A percentile compares a stretch with the other conserved stretches of the same genome.
phyloP scores from a whole-genome alignment of 2,888 invertebrate genomes.

The Bombyx huttoni region DNA sequence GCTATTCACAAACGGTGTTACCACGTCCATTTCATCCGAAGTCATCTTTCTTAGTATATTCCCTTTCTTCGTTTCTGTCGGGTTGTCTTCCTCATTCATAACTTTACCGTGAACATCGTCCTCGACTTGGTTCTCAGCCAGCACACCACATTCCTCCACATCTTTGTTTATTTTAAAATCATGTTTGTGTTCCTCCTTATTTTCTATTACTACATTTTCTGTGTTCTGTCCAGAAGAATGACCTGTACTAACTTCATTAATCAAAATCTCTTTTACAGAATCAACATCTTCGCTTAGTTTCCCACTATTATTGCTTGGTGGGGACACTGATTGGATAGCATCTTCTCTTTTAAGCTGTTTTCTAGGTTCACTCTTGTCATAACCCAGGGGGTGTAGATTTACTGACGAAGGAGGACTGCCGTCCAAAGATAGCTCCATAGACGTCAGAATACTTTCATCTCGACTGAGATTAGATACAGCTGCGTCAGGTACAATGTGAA shows the following conservation, averaged over 20 bases:
- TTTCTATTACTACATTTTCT: conserved; percentile 8
- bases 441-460: conserved; percentile 56
- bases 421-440: conserved; percentile 55
- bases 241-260: conserved; percentile 14
- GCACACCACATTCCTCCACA: conserved; percentile 3
- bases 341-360: conserved; percentile 64
- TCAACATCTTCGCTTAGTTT: conserved; percentile 60
- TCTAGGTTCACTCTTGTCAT: conserved; percentile 52
- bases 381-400: conserved; percentile 54
- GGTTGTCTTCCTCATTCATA: conserved; percentile 6
- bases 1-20: conserved; percentile 32
- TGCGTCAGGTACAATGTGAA: conserved; percentile 58
- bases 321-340: conserved; percentile 63
- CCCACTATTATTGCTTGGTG: conserved; percentile 58
- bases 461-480: conserved; percentile 41
- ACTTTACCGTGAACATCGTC: not conserved
- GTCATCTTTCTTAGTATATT: conserved; percentile 19
- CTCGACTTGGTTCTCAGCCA: not conserved
- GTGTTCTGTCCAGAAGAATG: conserved; percentile 5
- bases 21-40: conserved; percentile 55
- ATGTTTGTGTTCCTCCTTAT: conserved; percentile 4
- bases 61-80: conserved; percentile 7
- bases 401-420: conserved; percentile 51
- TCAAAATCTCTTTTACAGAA: conserved; percentile 37
- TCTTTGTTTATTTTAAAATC: conserved; percentile 8